Percentiles rank a stretch among this genome's conserved stretches.
These are phyloP conservation scores for Pluvianellus socialis DNA, from an alignment of 2,113 vertebrate genomes.

Conservation along the genomic window DNA sequence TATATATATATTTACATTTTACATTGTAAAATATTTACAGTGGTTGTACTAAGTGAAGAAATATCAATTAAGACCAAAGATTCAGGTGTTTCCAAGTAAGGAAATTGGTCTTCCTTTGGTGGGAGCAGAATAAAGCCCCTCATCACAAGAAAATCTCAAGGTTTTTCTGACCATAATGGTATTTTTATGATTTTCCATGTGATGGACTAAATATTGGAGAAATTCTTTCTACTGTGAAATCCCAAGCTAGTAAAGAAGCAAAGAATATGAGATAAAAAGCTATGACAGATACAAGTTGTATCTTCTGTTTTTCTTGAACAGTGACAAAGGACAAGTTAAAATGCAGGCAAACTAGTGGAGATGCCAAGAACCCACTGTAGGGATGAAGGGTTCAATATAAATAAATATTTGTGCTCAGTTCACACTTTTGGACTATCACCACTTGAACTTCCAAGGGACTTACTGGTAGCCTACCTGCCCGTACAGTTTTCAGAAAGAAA, in stretches of 20 bases:
- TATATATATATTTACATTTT: not conserved
- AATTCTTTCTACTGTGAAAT: not conserved
- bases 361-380: not conserved
- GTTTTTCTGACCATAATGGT: fast-evolving
- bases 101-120: not conserved
- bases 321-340: not conserved
- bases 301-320: not conserved
- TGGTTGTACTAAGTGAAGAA: not conserved
- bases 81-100: not conserved
- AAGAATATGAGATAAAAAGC: not conserved
- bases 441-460: not conserved
- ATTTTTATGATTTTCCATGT: not conserved
- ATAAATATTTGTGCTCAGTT: not conserved
- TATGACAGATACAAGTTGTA: not conserved
- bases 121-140: not conserved
- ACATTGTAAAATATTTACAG: not conserved
- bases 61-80: not conserved
- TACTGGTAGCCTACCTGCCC: not conserved
- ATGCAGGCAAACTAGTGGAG: not conserved
- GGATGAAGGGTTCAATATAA: not conserved
- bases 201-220: not conserved
- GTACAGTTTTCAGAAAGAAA: not conserved
- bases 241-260: not conserved
- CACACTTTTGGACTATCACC: not conserved
- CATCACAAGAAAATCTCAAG: not conserved